Percentiles rank a stretch among this genome's conserved stretches.
These are phyloP conservation scores for Onchidella celtica DNA, from an alignment of 2,888 invertebrate genomes.

Conservation along the genomic window DNA sequence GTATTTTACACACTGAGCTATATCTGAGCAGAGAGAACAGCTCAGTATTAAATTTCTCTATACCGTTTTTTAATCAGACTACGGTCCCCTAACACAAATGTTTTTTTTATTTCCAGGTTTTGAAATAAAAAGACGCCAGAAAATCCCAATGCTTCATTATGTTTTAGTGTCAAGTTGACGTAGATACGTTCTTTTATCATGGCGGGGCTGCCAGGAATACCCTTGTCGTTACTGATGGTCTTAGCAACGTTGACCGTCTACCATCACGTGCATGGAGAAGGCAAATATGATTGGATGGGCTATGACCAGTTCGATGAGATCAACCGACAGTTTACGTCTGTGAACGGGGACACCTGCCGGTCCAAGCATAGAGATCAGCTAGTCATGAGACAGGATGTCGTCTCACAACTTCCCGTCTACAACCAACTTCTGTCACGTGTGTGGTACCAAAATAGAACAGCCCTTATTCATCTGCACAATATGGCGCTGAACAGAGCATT, in stretches of 20 bases:
- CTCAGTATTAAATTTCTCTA: too few species aligned
- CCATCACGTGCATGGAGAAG: neutral
- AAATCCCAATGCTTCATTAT: too few species aligned
- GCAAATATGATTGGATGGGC: slow-evolving; percentile 86
- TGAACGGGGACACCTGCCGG: slow-evolving; percentile 86
- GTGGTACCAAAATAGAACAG: slow-evolving; percentile 92
- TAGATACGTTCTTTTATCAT: too few species aligned
- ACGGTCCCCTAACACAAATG: too few species aligned
- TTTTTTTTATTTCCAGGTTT: too few species aligned
- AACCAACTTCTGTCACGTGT: slow-evolving; percentile 83
- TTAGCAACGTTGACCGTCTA: too few species aligned
- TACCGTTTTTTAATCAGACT: too few species aligned
- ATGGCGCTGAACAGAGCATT: slow-evolving; percentile 96
- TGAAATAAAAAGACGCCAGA: too few species aligned
- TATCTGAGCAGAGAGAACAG: too few species aligned
- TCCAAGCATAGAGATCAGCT: slow-evolving; percentile 79
- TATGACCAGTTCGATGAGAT: slow-evolving; percentile 94
- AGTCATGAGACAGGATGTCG: slow-evolving; percentile 89
- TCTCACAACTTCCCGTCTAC: slow-evolving; percentile 78
- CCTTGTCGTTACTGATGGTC: neutral
- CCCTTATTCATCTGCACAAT: slow-evolving; percentile 95
- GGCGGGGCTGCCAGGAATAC: too few species aligned
- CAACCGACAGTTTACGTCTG: slow-evolving; percentile 89
- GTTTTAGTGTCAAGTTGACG: too few species aligned
- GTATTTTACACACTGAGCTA: too few species aligned